Conservation (phyloP, 2,888 invertebrate species). For the Pasiphila rectangulata region DNA sequence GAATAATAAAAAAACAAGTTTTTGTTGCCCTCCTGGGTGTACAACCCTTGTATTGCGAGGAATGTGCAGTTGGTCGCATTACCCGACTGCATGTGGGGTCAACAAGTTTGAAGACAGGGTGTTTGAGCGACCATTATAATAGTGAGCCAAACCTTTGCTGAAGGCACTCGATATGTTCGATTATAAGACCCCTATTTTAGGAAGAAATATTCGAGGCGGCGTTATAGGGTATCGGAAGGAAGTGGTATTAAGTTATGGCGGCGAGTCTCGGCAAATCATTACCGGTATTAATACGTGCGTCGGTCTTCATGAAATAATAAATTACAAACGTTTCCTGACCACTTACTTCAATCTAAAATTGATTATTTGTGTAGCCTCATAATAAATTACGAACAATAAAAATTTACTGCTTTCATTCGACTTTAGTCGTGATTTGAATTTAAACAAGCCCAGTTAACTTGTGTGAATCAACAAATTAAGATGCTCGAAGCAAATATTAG, state of each 20-base stretch:
- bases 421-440: slow-evolving; percentile 47
- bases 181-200: slow-evolving; percentile 36
- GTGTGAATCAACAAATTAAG: slow-evolving; percentile 23
- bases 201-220: slow-evolving; percentile 28
- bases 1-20: slow-evolving; percentile 71
- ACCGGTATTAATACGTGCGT: slow-evolving; percentile 48
- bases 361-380: slow-evolving; percentile 53
- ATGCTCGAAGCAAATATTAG: slow-evolving; percentile 19
- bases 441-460: slow-evolving; percentile 33
- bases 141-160: slow-evolving; percentile 22
- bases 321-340: slow-evolving; percentile 61
- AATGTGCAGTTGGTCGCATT: slow-evolving; percentile 69
- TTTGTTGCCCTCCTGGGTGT: slow-evolving; percentile 67
- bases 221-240: slow-evolving; percentile 78
- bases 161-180: slow-evolving; percentile 1
- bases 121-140: slow-evolving; percentile 36
- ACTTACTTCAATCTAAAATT: slow-evolving; percentile 55
- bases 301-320: slow-evolving; percentile 49
- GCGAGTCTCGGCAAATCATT: slow-evolving; percentile 66
- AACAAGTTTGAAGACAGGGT: slow-evolving; percentile 59
- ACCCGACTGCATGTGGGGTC: slow-evolving; percentile 59
- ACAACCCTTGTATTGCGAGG: slow-evolving; percentile 69
- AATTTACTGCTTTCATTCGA: slow-evolving; percentile 54
- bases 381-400: slow-evolving; percentile 58
- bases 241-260: slow-evolving; percentile 68